Base-by-base conservation (phyloP, 2,888 invertebrate species). In the Crocallis elinguaria region DNA sequence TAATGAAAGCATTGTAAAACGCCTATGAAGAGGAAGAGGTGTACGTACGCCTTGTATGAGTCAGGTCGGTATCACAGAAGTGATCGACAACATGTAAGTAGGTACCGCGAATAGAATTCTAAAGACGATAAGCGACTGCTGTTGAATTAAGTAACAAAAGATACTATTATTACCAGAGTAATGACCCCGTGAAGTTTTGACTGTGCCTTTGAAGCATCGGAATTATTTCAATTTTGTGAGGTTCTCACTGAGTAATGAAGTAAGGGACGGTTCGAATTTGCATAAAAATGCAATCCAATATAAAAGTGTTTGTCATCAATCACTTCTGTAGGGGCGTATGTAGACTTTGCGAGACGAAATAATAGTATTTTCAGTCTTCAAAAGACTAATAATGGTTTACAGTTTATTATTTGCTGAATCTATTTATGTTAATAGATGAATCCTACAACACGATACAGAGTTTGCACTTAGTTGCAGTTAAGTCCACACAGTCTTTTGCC, bases 121-220 rank as follows among this genome's bases (percentile, higher is more conserved):
- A 50, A 50, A 56, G 48, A 37, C 46, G 48, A 57, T 57, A 57
- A 57, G 48, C 43, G 46, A 39, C 51, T 30, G 46, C 36, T 46
- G 41, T 50, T 50, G 48, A 54, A 57, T 50, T 51, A 39, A 43
- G 48, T 57, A 51, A 57, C 39, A 51, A 57, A 57, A 51, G 46
- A 17, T 21, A 19, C 39, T 35, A 42, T 36, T 46, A 44, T 51
- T 48, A 29, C 12, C 36, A 38, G 56, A 41, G 46, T 48, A 48
- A 48, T 46, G 51, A 57, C 51, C 56, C 44, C 56, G 33, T 56
- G 39, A 51, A 46, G 16, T 46, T 46, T 49, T 33, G 39, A 41
- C 14, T 54, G 21, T 13, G 12, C 27, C n/a, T 39, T 27, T 41
- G 8, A 30, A 25, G 17, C 13, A 27, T 35, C 14, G 12, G 14